A percentile compares a stretch with the other conserved stretches of the same genome.
Evolutionary conservation across 2,888 invertebrate genomes (phyloP).

Genomic region (Melipona beecheii): DNA sequence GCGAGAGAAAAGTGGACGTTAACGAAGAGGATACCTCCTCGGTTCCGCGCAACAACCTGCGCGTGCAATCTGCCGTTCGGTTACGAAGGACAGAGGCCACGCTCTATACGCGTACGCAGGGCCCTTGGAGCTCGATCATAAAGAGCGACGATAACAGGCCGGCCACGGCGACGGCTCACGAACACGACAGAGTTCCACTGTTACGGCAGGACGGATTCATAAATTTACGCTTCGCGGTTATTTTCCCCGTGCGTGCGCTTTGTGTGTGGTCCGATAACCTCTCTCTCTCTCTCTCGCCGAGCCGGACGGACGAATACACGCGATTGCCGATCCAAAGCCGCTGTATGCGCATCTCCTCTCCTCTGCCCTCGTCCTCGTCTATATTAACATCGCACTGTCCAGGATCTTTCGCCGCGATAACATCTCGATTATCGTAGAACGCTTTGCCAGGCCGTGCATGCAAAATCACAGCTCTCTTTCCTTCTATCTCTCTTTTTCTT

Average conservation of each 20-base stretch:
- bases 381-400: slow-evolving; percentile 51
- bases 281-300: neutral
- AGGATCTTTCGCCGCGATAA: slow-evolving; percentile 35
- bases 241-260: slow-evolving; percentile 59
- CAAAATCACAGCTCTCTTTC: neutral
- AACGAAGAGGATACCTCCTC: slow-evolving; percentile 7
- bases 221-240: slow-evolving; percentile 69
- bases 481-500: neutral
- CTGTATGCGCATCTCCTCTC: neutral
- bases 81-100: slow-evolving; percentile 41
- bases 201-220: slow-evolving; percentile 69
- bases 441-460: slow-evolving; percentile 7
- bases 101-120: slow-evolving; percentile 46
- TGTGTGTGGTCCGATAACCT: slow-evolving; percentile 71
- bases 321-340: slow-evolving; percentile 26
- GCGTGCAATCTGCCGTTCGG: slow-evolving; percentile 51
- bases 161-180: slow-evolving; percentile 52
- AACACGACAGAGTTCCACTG: slow-evolving; percentile 65
- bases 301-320: slow-evolving; percentile 26
- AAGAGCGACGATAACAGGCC: slow-evolving; percentile 72
- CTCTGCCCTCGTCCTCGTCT: slow-evolving; percentile 2
- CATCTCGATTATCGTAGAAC: slow-evolving; percentile 57
- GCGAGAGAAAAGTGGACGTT: slow-evolving; percentile 23
- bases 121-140: slow-evolving; percentile 74
- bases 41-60: slow-evolving; percentile 42